phyloP scores from a whole-genome alignment of 2,888 invertebrate genomes.

The Orthonychiurus folsomi region DNA sequence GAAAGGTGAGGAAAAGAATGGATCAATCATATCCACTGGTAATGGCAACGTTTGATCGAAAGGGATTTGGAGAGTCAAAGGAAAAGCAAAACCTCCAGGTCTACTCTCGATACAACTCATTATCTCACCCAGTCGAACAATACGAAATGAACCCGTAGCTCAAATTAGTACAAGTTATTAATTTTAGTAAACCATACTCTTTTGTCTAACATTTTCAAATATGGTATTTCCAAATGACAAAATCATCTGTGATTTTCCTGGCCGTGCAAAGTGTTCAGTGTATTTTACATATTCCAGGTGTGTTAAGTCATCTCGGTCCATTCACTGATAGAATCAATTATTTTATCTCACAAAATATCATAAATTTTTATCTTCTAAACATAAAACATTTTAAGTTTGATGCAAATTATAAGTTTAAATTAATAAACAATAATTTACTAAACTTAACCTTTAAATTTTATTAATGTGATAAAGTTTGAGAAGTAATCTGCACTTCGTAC shows the following conservation, averaged over 20 bases:
- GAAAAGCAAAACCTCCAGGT: neutral
- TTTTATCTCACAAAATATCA: too few relatives aligned
- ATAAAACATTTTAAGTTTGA: too few relatives aligned
- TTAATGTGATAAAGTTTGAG: too few relatives aligned
- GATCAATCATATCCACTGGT: neutral
- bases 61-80: neutral
- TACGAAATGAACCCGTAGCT: neutral
- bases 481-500: too few relatives aligned
- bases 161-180: neutral
- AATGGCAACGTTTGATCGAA: conserved; percentile 1
- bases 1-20: neutral
- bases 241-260: neutral
- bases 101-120: neutral
- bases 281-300: neutral
- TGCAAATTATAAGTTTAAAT: too few relatives aligned
- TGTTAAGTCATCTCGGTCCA: too few relatives aligned
- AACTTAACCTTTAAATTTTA: too few relatives aligned
- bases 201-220: neutral
- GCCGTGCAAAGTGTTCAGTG: neutral
- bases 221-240: neutral
- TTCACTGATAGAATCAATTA: too few relatives aligned
- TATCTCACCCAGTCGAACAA: neutral
- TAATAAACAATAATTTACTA: too few relatives aligned
- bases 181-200: too few relatives aligned
- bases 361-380: too few relatives aligned